Evolutionary conservation across 2,888 invertebrate species (phyloP).

Genomic region (Philaethria dido): DNA sequence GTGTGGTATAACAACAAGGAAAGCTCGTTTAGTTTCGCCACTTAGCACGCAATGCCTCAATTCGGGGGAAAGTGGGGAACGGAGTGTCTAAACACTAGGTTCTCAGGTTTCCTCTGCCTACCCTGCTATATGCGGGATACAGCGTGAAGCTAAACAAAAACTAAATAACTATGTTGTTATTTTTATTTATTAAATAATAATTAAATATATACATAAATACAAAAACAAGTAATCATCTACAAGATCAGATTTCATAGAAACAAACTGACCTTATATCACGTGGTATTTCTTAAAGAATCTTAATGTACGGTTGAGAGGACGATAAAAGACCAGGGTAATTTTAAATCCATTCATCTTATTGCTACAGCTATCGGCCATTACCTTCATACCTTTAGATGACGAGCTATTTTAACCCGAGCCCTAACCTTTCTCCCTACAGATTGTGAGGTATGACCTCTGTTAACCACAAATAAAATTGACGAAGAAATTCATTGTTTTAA

Average conservation of each 20-base stretch:
- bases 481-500: background rate
- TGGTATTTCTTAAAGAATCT: slow-evolving; percentile 1
- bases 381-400: slow-evolving; percentile 23
- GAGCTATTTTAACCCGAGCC: slow-evolving; percentile 15
- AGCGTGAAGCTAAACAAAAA: too few species aligned
- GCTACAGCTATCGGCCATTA: slow-evolving; percentile 22
- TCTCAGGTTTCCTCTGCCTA: too few species aligned
- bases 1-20: too few species aligned
- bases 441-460: slow-evolving; percentile 8
- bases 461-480: background rate
- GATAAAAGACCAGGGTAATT: slow-evolving; percentile 18
- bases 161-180: too few species aligned
- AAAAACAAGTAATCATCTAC: background rate
- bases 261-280: background rate
- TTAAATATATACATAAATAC: too few species aligned
- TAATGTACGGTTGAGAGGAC: slow-evolving; percentile 21
- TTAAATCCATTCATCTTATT: slow-evolving; percentile 24
- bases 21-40: too few species aligned
- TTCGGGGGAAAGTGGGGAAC: too few species aligned
- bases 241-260: slow-evolving; percentile 5
- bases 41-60: too few species aligned
- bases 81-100: too few species aligned
- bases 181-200: too few species aligned
- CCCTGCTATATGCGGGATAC: too few species aligned
- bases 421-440: slow-evolving; percentile 5